Evolutionary conservation across 2,888 invertebrate species (phyloP).

Genomic region (Digitonthophagus gazella): DNA sequence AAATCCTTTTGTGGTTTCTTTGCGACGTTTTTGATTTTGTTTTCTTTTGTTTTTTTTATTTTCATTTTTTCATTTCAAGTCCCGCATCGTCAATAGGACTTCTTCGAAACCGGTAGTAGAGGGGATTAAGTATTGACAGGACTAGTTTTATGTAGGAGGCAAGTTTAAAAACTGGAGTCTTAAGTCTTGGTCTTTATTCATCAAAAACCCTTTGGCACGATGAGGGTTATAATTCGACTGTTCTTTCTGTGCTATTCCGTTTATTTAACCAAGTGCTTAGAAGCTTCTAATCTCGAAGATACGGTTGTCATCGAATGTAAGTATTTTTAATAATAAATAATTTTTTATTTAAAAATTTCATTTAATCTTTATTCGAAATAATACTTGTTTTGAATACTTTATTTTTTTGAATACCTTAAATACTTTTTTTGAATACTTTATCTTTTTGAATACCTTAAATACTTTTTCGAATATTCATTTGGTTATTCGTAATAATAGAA

Average conservation of each 20-base stretch:
- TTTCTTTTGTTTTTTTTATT: background rate
- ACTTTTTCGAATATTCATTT: too few relatives aligned
- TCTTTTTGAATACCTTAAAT: too few relatives aligned
- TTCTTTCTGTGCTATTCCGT: conserved; percentile 37
- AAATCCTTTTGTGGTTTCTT: background rate
- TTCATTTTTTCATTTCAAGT: background rate
- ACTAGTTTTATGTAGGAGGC: conserved; percentile 46
- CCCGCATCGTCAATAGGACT: background rate
- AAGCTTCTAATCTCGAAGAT: conserved; percentile 32
- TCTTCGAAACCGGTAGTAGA: conserved; percentile 37
- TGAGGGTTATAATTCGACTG: conserved; percentile 38
- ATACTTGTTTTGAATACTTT: background rate
- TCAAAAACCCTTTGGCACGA: conserved; percentile 32
- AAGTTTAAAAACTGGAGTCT: conserved; percentile 45
- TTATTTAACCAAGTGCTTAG: conserved; percentile 28
- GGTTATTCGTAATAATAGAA: background rate
- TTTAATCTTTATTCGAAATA: conserved; percentile 1
- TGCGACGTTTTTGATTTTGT: background rate
- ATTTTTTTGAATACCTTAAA: background rate
- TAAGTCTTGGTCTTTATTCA: conserved; percentile 38
- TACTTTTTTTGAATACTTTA: too few relatives aligned
- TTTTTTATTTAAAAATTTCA: conserved; percentile 10
- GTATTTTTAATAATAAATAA: conserved; percentile 10
- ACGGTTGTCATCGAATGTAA: conserved; percentile 42
- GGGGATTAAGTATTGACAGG: conserved; percentile 29